Base-by-base conservation (phyloP, 2,797 vertebrate genomes). In the Notolabrus celidotus region DNA sequence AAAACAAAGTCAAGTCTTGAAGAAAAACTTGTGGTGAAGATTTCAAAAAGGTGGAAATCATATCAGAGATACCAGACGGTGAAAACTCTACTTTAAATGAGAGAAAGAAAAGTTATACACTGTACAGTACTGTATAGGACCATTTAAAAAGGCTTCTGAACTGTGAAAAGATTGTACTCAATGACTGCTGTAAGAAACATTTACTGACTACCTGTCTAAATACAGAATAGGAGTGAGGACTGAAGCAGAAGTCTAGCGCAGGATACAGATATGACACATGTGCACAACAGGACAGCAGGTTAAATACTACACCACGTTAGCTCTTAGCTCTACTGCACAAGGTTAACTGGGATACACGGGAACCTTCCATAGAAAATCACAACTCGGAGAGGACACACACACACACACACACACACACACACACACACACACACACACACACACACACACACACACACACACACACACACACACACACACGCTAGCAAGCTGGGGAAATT, bases 251-350 rank as follows among this genome's bases (percentile, higher is more conserved):
- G 70, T 67, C 75, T 29, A 86, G 83, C 54, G 62, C 79, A 86
- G 61, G 81, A 67, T 80, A 91, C 86, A 90, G 71, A 74, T 69
- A 78, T 78, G 85, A 88, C 77, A 80, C 73, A 76, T 69, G 74
- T 77, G 80, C 77, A 79, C 73, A 76, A 84, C 64, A 84, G 74
- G 79, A 93, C 90, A 78, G 87, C 87, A 85, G 84, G 75, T 88
- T 79, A 87, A 91, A 82, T 84, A 91, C 75, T 79, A 77, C 86
- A 93, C 87, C 79, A 83, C 58, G 63, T 84, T 77, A 87, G 82
- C 82, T 74, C 55, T 85, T 83, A 87, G 86, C 77, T 90, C 77
- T 92, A 89, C 83, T 65, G 86, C 86, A 93, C 90, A 83, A 86
- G 45, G 43, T 83, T 78, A 82, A 81, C 70, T 77, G 63, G 70